A percentile compares a stretch with the other conserved stretches of the same genome.
Evolutionary conservation across 2,888 invertebrate species (phyloP).

Genomic region (Spilarctia lutea): DNA sequence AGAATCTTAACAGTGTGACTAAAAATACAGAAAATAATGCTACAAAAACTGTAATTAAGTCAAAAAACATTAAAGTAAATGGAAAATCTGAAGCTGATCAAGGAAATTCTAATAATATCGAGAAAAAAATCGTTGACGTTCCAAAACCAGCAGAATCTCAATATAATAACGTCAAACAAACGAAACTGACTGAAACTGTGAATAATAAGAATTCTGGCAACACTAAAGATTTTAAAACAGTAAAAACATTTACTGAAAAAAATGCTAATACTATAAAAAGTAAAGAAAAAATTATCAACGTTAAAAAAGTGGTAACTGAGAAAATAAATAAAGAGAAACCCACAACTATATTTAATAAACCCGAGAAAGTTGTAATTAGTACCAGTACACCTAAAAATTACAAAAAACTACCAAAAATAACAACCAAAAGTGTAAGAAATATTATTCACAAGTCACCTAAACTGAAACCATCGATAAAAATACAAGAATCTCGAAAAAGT

Average conservation of each 20-base stretch:
- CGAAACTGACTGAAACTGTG: neutral
- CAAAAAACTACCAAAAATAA: conserved; percentile 20
- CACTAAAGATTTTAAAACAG: conserved; percentile 1
- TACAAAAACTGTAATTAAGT: conserved; percentile 11
- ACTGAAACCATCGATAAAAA: conserved; percentile 29
- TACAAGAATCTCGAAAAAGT: conserved; percentile 29
- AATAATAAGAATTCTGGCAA: conserved; percentile 9
- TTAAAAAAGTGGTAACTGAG: conserved; percentile 9
- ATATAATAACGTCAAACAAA: neutral
- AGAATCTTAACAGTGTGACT: neutral
- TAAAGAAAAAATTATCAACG: conserved; percentile 28
- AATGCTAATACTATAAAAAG: conserved; percentile 21
- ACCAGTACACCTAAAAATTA: conserved; percentile 15
- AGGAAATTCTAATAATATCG: conserved; percentile 1
- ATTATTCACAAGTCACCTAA: conserved; percentile 21
- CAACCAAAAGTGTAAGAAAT: conserved; percentile 14
- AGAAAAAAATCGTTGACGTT: neutral
- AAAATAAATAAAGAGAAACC: conserved; percentile 19
- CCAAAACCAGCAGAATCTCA: neutral
- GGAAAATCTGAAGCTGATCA: conserved; percentile 1
- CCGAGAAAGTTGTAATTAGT: neutral
- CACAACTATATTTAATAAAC: neutral
- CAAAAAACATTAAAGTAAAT: conserved; percentile 13
- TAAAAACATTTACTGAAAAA: conserved; percentile 27
- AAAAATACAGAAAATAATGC: conserved; percentile 15